Evolutionary conservation across 2,888 invertebrate genomes (phyloP), one percentile per base, ranked within the genome.

Genomic region (Apantesis nais): DNA sequence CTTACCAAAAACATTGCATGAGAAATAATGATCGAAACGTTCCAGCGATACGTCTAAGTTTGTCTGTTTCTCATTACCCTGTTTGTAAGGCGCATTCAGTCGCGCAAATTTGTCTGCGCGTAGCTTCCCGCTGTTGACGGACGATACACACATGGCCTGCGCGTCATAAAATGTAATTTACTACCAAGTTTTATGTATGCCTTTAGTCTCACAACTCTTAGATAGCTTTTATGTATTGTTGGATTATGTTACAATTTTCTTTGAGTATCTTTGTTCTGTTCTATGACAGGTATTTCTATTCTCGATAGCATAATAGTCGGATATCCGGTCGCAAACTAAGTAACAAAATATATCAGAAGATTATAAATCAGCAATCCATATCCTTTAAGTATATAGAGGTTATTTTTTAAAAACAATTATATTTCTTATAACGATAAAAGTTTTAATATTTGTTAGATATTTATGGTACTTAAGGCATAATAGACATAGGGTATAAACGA

Each of bases 131-230:
- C 67, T 79, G 89, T 76, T 85, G 92, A 93, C 86, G 83, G 90
- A 93, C 89, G 85, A 74, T 81, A 76, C 74, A 81, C 93, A 93
- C 92, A 93, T 93, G 93, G 93, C 93, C 83, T 72, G 84, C 79
- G 83, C 88, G 88, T 92, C 92, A 92, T 93, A 92, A 92, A 93
- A 90, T 84, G 83, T 89, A 89, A 93, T 92, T 91, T 91, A 91
- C 88, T 84, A 82, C 86, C 83, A 77, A 81, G 82, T 80, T 84
- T 84, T 79, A 81, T 81, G 80, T 78, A 76, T 80, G 72, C 72
- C 83, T 85, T 77, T 75, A 75, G 73, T 75, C 69, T 74, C 68
- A 69, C 68, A 74, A 76, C 72, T 74, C 69, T 74, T 68, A 69
- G 69, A 73, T 77, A 83, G 81, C 83, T 80, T 81, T 82, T 81